Conservation (phyloP, 2,888 invertebrate species). For the Malthinus seriepunctatus region DNA sequence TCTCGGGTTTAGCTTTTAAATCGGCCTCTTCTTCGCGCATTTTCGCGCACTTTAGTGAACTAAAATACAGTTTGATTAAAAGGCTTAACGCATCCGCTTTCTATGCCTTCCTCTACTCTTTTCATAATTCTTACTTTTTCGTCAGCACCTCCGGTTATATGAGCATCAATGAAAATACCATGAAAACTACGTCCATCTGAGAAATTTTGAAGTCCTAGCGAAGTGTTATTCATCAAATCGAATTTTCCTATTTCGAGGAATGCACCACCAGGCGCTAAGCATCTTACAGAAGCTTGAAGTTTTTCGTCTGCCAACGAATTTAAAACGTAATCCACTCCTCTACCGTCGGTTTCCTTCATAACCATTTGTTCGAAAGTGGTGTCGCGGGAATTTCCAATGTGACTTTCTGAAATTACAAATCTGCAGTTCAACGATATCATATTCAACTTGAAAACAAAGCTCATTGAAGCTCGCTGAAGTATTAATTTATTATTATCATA, state of each 20-base stretch:
- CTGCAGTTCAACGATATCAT: too few species aligned
- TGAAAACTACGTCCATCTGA: conserved; percentile 75
- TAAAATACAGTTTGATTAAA: conserved; percentile 67
- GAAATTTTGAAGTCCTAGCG: conserved; percentile 69
- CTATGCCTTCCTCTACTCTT: conserved; percentile 58
- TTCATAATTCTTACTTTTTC: conserved; percentile 58
- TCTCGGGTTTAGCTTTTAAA: conserved; percentile 45
- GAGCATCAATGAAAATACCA: conserved; percentile 73
- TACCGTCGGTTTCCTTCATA: conserved; percentile 75
- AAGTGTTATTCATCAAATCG: conserved; percentile 71
- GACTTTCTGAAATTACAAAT: conserved; percentile 51
- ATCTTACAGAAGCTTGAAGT: conserved; percentile 70
- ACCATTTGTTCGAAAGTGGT: conserved; percentile 87
- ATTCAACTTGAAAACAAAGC: too few species aligned
- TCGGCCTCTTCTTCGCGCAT: conserved; percentile 47
- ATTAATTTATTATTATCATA: too few species aligned
- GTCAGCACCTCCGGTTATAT: conserved; percentile 57
- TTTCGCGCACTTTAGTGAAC: conserved; percentile 68
- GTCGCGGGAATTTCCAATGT: conserved; percentile 88
- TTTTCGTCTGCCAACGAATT: conserved; percentile 95
- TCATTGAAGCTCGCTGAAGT: too few species aligned
- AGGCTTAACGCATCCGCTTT: conserved; percentile 69
- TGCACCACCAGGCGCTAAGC: conserved; percentile 63
- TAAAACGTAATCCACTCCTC: conserved; percentile 87
- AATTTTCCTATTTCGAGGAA: conserved; percentile 89